Base-by-base conservation (phyloP, 1,140 invertebrate species). In the Nephila pilipes region DNA sequence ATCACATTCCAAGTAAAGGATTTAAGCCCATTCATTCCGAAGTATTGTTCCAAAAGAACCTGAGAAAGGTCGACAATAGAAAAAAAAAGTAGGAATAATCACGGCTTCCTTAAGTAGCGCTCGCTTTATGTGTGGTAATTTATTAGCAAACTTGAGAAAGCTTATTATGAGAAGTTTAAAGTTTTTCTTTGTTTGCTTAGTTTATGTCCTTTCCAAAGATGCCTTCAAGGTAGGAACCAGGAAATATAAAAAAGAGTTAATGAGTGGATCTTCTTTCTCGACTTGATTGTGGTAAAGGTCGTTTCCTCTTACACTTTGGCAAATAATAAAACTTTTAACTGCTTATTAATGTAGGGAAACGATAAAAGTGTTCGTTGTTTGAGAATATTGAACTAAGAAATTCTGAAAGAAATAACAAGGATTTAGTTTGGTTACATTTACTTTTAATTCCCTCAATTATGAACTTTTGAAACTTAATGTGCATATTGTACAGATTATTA, bases 231-330 rank as follows among this genome's bases (percentile, higher is more conserved):
- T 32, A 75, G 16, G 20, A 75, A 32, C 63, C 2, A 18, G 25
- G 16, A 75, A 75, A 32, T 29, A 36, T 75, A 32, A 75, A 75
- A 75, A 75, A 18, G 69, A 58, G n/a, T 75, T 75, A 32, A 75
- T 75, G 69, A 36, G 46, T 46, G 2, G 69, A 12, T 14, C 14
- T 69, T 36, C 29, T 14, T 29, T 75, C 18, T 36, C 65, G 4
- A 1, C 63, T 25, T 29, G 12, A 29, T 65, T 65, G 8, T 46
- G 46, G 46, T 10, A 46, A 10, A 10, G 46, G 46, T 46, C 3
- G 46, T 46, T 46, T 46, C 46, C 38, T 46, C 38, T 46, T 46
- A 46, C 46, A 46, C 46, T 46, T 46, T 46, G 46, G 46, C 46
- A 10, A 46, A 46, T 46, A 46, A 46, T 46, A 46, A 46, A 46